phyloP scores from a whole-genome alignment of 2,113 vertebrate species.

The Dolichallabes microphthalmus region DNA sequence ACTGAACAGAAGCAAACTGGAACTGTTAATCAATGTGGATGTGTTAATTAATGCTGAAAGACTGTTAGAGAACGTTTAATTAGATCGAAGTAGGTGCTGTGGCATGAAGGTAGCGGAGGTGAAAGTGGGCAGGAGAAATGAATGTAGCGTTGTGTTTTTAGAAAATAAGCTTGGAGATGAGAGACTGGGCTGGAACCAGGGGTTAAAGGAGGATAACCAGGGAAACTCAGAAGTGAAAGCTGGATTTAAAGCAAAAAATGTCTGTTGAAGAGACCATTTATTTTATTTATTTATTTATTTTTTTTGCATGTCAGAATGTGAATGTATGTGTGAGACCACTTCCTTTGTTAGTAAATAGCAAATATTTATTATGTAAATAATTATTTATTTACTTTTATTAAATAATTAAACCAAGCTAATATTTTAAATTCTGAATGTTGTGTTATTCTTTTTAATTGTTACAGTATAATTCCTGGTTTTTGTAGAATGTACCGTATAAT shows the following conservation, averaged over 20 bases:
- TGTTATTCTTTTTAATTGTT: background rate
- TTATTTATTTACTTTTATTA: constrained; percentile 91
- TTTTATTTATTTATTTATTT: constrained; percentile 7
- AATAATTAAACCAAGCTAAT: constrained; percentile 63
- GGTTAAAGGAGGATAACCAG: background rate
- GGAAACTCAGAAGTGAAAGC: background rate
- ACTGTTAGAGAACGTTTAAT: background rate
- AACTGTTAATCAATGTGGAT: constrained; percentile 28
- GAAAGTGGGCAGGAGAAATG: constrained; percentile 43
- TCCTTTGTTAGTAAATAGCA: constrained; percentile 52
- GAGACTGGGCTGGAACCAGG: constrained; percentile 82
- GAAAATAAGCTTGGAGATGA: constrained; percentile 24
- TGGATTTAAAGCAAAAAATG: constrained; percentile 28
- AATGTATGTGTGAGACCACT: constrained; percentile 32
- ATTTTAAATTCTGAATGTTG: background rate
- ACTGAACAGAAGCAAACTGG: constrained; percentile 23
- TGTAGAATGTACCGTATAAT: background rate
- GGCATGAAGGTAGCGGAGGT: background rate
- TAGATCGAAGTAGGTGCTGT: background rate
- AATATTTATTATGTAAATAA: constrained; percentile 94
- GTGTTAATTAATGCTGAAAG: constrained; percentile 20
- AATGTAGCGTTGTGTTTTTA: constrained; percentile 66
- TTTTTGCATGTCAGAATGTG: constrained; percentile 30
- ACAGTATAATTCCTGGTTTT: background rate
- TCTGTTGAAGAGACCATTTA: constrained; percentile 14